Percentiles rank a stretch among this genome's conserved stretches.
phyloP scores from a whole-genome alignment of 1,140 invertebrate genomes.

The Drosophila watanabei region DNA sequence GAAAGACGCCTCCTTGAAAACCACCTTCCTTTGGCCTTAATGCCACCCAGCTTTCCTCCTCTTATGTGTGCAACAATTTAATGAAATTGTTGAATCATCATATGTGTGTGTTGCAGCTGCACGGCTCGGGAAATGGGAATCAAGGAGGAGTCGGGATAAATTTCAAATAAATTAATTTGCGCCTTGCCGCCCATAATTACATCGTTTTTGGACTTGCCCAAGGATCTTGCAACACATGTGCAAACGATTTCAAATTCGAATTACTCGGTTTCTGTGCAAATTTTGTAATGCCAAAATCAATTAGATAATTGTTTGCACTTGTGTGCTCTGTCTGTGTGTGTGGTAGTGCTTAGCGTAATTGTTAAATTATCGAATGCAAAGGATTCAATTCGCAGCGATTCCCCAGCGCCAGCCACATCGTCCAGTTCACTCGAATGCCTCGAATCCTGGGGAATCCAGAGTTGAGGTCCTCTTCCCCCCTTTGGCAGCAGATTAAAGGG shows the following conservation, averaged over 20 bases:
- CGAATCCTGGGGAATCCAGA: conserved; percentile 4
- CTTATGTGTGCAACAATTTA: conserved; percentile 61
- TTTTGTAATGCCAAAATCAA: conserved; percentile 70
- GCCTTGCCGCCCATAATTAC: conserved; percentile 45
- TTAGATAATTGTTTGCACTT: conserved; percentile 71
- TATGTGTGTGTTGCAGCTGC: background rate
- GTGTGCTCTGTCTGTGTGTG: conserved; percentile 25
- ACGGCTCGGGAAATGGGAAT: conserved; percentile 1
- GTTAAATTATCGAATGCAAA: conserved; percentile 39
- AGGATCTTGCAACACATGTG: conserved; percentile 13
- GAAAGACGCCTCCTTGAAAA: background rate
- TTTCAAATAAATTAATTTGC: conserved; percentile 66
- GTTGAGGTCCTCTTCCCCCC: background rate
- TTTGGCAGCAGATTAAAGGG: conserved; percentile 63
- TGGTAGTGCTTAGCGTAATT: conserved; percentile 23
- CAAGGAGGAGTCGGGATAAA: conserved; percentile 2
- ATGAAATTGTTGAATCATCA: conserved; percentile 70
- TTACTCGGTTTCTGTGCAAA: conserved; percentile 39
- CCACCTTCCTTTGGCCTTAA: background rate
- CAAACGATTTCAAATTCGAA: conserved; percentile 63
- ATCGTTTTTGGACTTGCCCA: conserved; percentile 1
- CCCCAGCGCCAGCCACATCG: conserved; percentile 24
- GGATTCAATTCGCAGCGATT: conserved; percentile 27
- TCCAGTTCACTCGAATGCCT: conserved; percentile 56
- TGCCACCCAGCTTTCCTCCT: background rate